Base-by-base conservation (phyloP, 2,113 vertebrate species). In the Serilophus lunatus region DNA sequence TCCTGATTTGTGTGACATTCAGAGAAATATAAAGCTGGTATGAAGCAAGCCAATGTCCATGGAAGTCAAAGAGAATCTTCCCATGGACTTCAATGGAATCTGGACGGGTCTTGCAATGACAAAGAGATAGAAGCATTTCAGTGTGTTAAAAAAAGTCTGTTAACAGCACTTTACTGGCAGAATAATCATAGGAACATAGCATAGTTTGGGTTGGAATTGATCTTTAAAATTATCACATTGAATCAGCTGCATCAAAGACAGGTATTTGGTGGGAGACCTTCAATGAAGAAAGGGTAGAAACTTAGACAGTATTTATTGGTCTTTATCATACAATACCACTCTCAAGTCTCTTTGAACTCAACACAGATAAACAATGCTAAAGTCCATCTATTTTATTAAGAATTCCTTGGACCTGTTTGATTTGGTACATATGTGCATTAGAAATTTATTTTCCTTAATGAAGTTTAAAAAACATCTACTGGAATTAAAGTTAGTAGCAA, bases 351-450 rank as follows among this genome's bases (percentile, higher is more conserved):
- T 93, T 95, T 81, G 94, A 94, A 92, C 20, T 90, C 12, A 20
- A 47, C 59, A 59, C 47, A 89, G 28, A 56, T 16, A 78, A 60
- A 81, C 50, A 88, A 49, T 57, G 50, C 10, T 69, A 31, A 59
- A 42, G 66, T 84, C 57, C 69, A 75, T 90, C 36, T 92, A 94
- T 94, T 97, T 97, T 93, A 60, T 71, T 84, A 96, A 92, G 64
- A 86, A 77, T 91, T 91, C 70, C 86, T 71, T 71, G 86, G 50
- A 81, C 65, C 94, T 95, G n/a, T 95, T 97, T 96, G 75, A 81
- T 87, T 94, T 96, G 75, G 53, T 95, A 77, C 40, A 61, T 49
- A 74, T 7, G 3, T 31, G 3, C 7, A 35, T 75, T 86, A 90
- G 78, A 96, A 83, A 45, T 72, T 81, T 96, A 45, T 96, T 95